phyloP scores from a whole-genome alignment of 2,797 vertebrate species.

The Manis pentadactyla region DNA sequence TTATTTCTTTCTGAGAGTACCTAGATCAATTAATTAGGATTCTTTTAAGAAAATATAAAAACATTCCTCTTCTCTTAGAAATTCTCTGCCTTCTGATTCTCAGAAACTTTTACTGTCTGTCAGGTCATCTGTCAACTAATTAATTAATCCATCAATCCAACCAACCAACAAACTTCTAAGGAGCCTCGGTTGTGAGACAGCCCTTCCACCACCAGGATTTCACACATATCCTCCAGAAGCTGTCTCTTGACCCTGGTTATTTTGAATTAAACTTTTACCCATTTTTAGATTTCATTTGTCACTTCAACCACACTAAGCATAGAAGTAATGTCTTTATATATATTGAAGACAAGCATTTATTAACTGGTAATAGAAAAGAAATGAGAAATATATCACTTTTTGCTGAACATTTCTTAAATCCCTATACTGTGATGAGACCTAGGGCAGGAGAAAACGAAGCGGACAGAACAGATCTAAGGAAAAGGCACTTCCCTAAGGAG shows the following conservation, averaged over 20 bases:
- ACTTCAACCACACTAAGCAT: background rate
- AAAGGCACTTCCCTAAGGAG: background rate
- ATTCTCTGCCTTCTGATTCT: slow-evolving; percentile 25
- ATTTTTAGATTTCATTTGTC: background rate
- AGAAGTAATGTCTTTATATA: background rate
- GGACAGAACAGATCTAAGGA: background rate
- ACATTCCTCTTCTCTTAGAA: background rate
- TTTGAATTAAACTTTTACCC: background rate
- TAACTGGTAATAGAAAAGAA: background rate
- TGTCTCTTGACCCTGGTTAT: background rate
- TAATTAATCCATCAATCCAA: slow-evolving; percentile 49
- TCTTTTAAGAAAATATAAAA: background rate
- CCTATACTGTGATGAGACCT: background rate
- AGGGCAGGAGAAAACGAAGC: background rate
- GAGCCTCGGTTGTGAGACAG: background rate
- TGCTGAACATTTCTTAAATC: slow-evolving; percentile 26
- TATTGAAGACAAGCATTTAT: background rate
- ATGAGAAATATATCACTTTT: background rate
- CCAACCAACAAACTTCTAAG: slow-evolving; percentile 32
- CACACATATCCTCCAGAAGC: background rate
- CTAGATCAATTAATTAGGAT: slow-evolving; percentile 39
- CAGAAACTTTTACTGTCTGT: slow-evolving; percentile 24
- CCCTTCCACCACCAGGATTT: background rate
- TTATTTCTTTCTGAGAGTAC: slow-evolving; percentile 10
- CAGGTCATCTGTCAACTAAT: slow-evolving; percentile 3